phyloP scores from a whole-genome alignment of 1,140 invertebrate genomes.

The Calephelis virginiensis region DNA sequence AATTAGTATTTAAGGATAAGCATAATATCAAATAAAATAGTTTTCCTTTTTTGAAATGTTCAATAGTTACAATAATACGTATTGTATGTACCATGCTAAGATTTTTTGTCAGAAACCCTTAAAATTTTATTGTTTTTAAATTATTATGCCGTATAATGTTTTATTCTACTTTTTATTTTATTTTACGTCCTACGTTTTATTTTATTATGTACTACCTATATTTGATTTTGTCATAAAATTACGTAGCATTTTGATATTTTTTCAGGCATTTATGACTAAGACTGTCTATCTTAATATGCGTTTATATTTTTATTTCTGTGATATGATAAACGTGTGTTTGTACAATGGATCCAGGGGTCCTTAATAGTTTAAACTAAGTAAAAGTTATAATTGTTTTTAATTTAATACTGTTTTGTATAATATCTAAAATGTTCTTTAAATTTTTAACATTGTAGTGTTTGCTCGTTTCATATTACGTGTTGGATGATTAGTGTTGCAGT shows the following conservation, averaged over 20 bases:
- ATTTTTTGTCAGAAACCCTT: too few species aligned
- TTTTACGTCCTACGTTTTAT: neutral
- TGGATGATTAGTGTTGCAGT: constrained; percentile 57
- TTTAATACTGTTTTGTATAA: constrained; percentile 18
- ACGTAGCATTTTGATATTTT: constrained; percentile 3
- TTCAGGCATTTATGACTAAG: constrained; percentile 20
- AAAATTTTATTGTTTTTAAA: too few species aligned
- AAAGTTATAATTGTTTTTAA: constrained; percentile 11
- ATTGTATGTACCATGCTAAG: too few species aligned
- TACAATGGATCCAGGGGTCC: neutral
- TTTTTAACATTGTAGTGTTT: constrained; percentile 16
- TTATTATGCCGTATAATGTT: too few species aligned
- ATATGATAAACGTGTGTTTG: constrained; percentile 33
- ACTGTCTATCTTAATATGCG: constrained; percentile 19
- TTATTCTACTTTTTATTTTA: neutral
- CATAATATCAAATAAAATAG: neutral
- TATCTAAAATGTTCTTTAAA: constrained; percentile 19
- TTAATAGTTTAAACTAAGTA: constrained; percentile 12
- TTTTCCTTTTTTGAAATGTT: neutral
- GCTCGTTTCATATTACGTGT: constrained; percentile 25
- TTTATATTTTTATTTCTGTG: constrained; percentile 41
- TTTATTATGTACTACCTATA: neutral
- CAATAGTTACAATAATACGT: too few species aligned
- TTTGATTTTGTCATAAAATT: neutral
- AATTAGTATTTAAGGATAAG: constrained; percentile 12